Evolutionary conservation across 92 coral and sea anemone species (phyloP).

Genomic region (Virgularia gustaviana): DNA sequence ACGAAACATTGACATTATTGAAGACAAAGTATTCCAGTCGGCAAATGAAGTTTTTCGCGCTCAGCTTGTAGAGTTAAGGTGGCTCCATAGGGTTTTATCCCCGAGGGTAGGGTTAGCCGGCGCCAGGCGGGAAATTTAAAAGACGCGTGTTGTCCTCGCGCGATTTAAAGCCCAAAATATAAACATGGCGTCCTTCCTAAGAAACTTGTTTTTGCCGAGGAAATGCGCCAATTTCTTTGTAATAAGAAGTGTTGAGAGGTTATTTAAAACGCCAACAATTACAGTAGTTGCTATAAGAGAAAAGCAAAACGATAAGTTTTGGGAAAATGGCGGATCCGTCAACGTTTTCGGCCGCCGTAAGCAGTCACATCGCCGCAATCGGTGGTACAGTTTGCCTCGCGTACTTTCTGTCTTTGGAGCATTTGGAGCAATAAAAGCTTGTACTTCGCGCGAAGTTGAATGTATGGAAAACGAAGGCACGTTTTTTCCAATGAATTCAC

Average conservation of each 20-base stretch:
- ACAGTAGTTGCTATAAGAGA: neutral
- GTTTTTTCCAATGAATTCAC: neutral
- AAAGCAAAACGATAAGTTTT: neutral
- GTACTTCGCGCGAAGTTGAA: neutral
- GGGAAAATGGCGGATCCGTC: neutral
- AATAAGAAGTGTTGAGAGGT: neutral
- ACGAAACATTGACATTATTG: too few species aligned
- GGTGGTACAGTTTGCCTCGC: conserved; percentile 10
- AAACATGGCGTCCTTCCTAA: too few species aligned
- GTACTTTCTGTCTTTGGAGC: conserved; percentile 1
- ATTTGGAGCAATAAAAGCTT: neutral
- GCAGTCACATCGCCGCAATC: too few species aligned
- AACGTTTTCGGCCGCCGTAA: too few species aligned
- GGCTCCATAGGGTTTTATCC: too few species aligned
- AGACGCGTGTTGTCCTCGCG: neutral
- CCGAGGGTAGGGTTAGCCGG: too few species aligned
- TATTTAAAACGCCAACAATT: neutral
- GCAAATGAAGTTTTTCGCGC: too few species aligned
- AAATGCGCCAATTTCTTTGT: neutral
- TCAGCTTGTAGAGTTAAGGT: too few species aligned
- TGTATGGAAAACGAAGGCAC: conserved; percentile 2
- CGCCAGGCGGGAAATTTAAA: too few species aligned
- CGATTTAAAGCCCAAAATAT: too few species aligned
- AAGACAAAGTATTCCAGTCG: too few species aligned
- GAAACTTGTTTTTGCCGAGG: too few species aligned